Evolutionary conservation across 2,113 vertebrate species (phyloP).

Genomic region (Grus americana): DNA sequence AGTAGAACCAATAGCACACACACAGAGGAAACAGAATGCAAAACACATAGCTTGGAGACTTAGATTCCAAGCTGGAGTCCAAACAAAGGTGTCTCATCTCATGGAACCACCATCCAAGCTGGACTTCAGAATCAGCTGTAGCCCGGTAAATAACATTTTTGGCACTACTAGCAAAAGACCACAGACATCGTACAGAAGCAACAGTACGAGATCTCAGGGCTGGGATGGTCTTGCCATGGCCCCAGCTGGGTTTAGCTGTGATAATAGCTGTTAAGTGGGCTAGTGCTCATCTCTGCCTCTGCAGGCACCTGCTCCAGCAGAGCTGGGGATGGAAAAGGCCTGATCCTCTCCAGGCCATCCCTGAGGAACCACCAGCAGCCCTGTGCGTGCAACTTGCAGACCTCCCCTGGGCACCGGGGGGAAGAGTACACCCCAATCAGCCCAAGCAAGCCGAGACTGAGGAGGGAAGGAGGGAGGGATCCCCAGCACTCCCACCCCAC

Average conservation of each 20-base stretch:
- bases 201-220: neutral
- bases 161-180: neutral
- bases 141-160: neutral
- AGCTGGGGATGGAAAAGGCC: neutral
- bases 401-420: no score
- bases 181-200: neutral
- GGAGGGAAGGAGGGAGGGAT: neutral
- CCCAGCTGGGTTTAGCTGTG: neutral
- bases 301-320: neutral
- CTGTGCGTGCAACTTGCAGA: fast-evolving
- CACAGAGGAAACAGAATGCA: neutral
- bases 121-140: neutral
- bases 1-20: neutral
- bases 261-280: neutral
- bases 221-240: no score
- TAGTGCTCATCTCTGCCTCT: neutral
- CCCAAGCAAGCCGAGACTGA: neutral
- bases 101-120: neutral
- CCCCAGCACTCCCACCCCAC: neutral
- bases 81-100: neutral
- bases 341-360: neutral
- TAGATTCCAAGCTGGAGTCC: neutral
- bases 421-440: neutral
- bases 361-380: neutral
- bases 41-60: neutral